Conservation (phyloP, 1,140 invertebrate genomes). For the Pseudomyrmex gracilis region DNA sequence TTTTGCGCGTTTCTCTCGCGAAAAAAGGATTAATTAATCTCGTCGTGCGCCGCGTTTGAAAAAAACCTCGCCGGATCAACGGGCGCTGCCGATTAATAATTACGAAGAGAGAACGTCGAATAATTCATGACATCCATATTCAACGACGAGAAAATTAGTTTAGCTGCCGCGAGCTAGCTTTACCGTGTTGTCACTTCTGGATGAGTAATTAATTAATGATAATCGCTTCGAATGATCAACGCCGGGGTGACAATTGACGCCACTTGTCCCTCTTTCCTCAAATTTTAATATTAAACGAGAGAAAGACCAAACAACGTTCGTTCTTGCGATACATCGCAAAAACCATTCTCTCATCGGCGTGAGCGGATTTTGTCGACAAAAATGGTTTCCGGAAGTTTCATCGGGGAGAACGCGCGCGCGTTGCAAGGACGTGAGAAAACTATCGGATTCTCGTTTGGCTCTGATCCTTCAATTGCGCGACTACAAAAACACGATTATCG, state of each 20-base stretch:
- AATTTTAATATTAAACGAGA: neutral
- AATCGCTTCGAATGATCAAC: conserved; percentile 34
- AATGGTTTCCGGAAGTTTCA: neutral
- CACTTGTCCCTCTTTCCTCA: neutral
- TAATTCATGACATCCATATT: conserved; percentile 40
- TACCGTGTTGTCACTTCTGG: neutral
- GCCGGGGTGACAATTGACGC: neutral
- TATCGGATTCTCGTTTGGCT: conserved; percentile 31
- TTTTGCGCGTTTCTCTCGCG: neutral
- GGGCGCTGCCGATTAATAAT: conserved; percentile 43
- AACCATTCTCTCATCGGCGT: neutral
- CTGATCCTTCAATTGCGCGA: conserved; percentile 8
- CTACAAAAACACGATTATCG: conserved; percentile 3
- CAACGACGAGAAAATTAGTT: conserved; percentile 30
- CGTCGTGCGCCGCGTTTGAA: conserved; percentile 6
- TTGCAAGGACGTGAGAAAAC: conserved; percentile 9
- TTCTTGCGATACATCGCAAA: neutral
- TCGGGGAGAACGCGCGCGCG: neutral
- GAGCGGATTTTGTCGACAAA: conserved; percentile 1
- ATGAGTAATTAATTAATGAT: conserved; percentile 44
- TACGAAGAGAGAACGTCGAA: conserved; percentile 14
- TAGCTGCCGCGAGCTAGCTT: too few species aligned
- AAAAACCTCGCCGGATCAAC: neutral
- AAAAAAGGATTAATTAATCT: conserved; percentile 52
- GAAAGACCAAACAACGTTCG: neutral